Percentiles rank a stretch among this genome's conserved stretches.
These are phyloP conservation scores for Pilophorus perplexus DNA, from an alignment of 2,888 invertebrate species.

Conservation along the genomic window DNA sequence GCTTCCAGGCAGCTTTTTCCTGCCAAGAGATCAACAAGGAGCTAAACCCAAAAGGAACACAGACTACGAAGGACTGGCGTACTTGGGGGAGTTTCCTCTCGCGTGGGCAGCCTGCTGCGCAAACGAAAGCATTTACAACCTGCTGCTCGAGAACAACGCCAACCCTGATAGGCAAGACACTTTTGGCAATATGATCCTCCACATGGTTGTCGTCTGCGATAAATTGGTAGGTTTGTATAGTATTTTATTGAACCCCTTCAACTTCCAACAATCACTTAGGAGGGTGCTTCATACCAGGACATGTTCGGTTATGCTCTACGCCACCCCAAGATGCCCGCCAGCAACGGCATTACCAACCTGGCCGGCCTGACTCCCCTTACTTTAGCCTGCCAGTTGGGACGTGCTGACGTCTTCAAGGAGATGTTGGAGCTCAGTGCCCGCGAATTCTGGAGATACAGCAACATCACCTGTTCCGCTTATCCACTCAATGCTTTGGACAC, in stretches of 20 bases:
- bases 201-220: conserved; percentile 98
- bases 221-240: conserved; percentile 73
- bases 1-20: conserved; percentile 87
- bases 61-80: conserved; percentile 94
- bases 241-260: too few relatives aligned
- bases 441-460: conserved; percentile 98
- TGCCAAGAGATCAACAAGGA: conserved; percentile 90
- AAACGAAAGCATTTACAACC: conserved; percentile 95
- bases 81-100: conserved; percentile 94
- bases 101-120: conserved; percentile 98
- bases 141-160: conserved; percentile 85
- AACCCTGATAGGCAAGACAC: conserved; percentile 95
- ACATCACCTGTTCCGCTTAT: conserved; percentile 97
- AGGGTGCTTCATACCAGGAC: too few relatives aligned
- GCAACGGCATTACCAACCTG: conserved; percentile 83
- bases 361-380: conserved; percentile 93
- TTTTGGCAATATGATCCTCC: conserved; percentile 98
- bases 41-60: conserved; percentile 74
- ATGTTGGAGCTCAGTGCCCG: conserved; percentile 93
- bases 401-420: conserved; percentile 94
- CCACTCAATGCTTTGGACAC: conserved; percentile 95
- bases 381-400: conserved; percentile 91
- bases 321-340: conserved; percentile 90
- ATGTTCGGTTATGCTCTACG: conserved; percentile 98
- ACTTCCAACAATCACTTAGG: background rate